A percentile compares a stretch with the other conserved stretches of the same genome.
These are phyloP conservation scores for Atractosteus spatula DNA, from an alignment of 2,113 vertebrate species.

Conservation along the genomic window DNA sequence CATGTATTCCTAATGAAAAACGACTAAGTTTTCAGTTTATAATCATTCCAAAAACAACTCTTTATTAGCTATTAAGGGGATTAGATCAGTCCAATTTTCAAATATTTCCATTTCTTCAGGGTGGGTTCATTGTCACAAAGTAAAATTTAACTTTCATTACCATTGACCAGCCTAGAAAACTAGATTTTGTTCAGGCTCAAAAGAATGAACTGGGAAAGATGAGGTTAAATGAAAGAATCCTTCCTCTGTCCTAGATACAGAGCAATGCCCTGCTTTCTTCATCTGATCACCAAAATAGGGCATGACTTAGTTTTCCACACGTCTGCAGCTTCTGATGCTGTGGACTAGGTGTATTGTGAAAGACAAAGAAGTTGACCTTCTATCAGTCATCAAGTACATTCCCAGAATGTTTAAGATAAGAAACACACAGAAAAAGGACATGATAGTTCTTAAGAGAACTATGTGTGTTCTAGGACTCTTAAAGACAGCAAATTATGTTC, in stretches of 20 bases:
- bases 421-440: not conserved
- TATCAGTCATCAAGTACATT: too few relatives aligned
- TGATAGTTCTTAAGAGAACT: not conserved
- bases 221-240: slow-evolving; percentile 6
- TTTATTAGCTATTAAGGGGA: too few relatives aligned
- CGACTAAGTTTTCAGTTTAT: too few relatives aligned
- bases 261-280: slow-evolving; percentile 20
- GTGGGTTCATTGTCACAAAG: too few relatives aligned
- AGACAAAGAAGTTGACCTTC: not conserved
- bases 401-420: not conserved
- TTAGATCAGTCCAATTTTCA: not conserved
- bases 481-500: slow-evolving; percentile 1
- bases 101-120: too few relatives aligned
- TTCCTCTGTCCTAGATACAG: slow-evolving; percentile 36
- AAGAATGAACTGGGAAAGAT: not conserved
- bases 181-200: slow-evolving; percentile 27
- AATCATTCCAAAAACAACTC: too few relatives aligned
- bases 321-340: slow-evolving; percentile 20
- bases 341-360: slow-evolving; percentile 22
- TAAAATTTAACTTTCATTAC: too few relatives aligned
- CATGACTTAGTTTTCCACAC: not conserved
- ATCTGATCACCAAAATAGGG: not conserved
- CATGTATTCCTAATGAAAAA: too few relatives aligned
- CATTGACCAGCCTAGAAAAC: too few relatives aligned
- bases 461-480: not conserved